These are phyloP conservation scores for Euwallacea fornicatus DNA, from an alignment of 1,140 invertebrate species.

Conservation along the genomic window DNA sequence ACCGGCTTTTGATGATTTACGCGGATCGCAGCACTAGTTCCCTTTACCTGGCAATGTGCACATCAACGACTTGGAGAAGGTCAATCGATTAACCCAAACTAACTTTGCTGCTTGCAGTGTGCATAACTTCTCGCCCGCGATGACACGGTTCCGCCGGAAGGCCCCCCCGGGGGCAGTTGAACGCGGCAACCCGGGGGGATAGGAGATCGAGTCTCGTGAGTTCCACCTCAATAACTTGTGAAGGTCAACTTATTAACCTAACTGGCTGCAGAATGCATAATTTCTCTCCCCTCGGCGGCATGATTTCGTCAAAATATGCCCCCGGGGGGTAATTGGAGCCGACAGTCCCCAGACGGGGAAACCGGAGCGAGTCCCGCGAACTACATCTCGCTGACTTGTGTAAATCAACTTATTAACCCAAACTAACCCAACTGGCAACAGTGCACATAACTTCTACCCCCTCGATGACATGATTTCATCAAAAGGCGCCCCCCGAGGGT, in stretches of 20 bases:
- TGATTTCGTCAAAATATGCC: slow-evolving; percentile 32
- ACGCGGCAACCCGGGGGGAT: slow-evolving; percentile 7
- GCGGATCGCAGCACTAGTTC: no score
- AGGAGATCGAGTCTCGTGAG: background rate
- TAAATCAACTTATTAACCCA: no score
- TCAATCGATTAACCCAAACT: no score
- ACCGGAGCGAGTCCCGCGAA: background rate
- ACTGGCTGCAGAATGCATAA: slow-evolving; percentile 21
- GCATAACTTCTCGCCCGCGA: slow-evolving; percentile 30
- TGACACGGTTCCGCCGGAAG: slow-evolving; percentile 31
- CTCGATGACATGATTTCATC: slow-evolving; percentile 35
- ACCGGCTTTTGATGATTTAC: no score
- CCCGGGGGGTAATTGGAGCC: slow-evolving; percentile 25
- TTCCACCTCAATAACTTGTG: background rate
- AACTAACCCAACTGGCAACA: slow-evolving; percentile 12
- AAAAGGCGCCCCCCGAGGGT: slow-evolving; percentile 29
- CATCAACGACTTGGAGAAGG: no score
- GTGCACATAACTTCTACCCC: slow-evolving; percentile 27
- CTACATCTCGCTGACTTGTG: no score
- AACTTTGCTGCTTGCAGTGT: slow-evolving; percentile 1
- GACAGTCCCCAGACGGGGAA: background rate
- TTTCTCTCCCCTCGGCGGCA: slow-evolving; percentile 29
- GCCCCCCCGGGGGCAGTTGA: slow-evolving; percentile 26
- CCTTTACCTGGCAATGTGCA: no score
- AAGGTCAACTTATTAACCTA: no score